phyloP scores from a whole-genome alignment of 1,140 invertebrate species.

The Neodiprion lecontei region DNA sequence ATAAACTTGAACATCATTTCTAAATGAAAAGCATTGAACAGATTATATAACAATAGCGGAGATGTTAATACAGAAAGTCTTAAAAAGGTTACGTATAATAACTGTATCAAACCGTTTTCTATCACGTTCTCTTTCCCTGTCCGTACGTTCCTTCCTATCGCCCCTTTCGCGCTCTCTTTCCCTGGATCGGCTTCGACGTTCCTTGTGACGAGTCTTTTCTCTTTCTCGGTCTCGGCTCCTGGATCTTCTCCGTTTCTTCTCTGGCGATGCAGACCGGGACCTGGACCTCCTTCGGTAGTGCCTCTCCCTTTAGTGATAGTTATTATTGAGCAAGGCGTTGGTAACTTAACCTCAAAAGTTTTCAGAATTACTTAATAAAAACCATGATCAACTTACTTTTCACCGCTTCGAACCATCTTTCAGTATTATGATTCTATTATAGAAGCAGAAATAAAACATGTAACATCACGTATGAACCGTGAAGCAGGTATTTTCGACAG shows the following conservation, averaged over 20 bases:
- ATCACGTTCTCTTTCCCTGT: conserved; percentile 51
- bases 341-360: conserved; percentile 39
- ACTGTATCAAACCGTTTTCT: conserved; percentile 40
- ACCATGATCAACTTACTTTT: conserved; percentile 42
- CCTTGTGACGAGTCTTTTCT: conserved; percentile 58
- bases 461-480: too few relatives aligned
- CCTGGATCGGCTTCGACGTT: conserved; percentile 51
- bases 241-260: conserved; percentile 69
- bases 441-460: too few relatives aligned
- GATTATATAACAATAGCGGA: conserved; percentile 12
- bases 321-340: conserved; percentile 5
- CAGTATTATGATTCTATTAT: background rate
- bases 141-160: conserved; percentile 40
- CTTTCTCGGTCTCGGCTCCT: conserved; percentile 67
- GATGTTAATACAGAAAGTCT: conserved; percentile 12
- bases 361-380: background rate
- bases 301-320: conserved; percentile 43
- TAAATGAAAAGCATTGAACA: background rate
- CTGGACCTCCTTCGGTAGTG: conserved; percentile 55
- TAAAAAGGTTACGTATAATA: conserved; percentile 10
- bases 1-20: conserved; percentile 10
- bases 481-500: too few relatives aligned
- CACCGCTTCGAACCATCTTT: conserved; percentile 47
- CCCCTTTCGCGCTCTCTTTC: conserved; percentile 50
- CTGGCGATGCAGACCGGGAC: conserved; percentile 64